Conservation (phyloP, 2,888 invertebrate genomes). For the Hoplodrina ambigua region DNA sequence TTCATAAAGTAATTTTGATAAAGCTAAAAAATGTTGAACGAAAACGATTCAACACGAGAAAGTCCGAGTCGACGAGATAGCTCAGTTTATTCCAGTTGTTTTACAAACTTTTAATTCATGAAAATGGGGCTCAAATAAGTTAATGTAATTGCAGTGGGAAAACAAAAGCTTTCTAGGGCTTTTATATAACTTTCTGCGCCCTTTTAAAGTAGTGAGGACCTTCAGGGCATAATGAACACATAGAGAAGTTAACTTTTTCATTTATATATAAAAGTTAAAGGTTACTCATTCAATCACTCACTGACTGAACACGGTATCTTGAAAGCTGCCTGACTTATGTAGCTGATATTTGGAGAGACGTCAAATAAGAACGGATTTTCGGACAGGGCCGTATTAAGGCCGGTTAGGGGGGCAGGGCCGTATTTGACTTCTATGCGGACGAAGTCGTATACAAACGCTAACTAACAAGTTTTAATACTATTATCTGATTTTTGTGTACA, state of each 20-base stretch:
- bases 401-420: too few species aligned
- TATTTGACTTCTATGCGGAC: too few species aligned
- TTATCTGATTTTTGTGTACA: too few species aligned
- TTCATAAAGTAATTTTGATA: conserved; percentile 52
- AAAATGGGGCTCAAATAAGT: conserved; percentile 38
- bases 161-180: conserved; percentile 35
- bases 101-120: conserved; percentile 53
- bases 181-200: conserved; percentile 15
- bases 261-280: too few species aligned
- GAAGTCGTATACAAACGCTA: too few species aligned
- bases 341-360: too few species aligned
- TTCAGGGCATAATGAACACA: background rate
- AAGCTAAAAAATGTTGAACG: conserved; percentile 40
- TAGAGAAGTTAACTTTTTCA: background rate
- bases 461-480: too few species aligned
- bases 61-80: conserved; percentile 43
- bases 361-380: too few species aligned
- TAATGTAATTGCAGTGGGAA: conserved; percentile 41
- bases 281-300: too few species aligned
- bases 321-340: too few species aligned
- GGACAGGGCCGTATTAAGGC: too few species aligned
- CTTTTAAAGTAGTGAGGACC: conserved; percentile 2
- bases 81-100: conserved; percentile 42
- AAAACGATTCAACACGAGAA: conserved; percentile 39
- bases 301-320: too few species aligned